Conservation (phyloP, 2,113 vertebrate genomes). For the Dendropsophus ebraccatus region DNA sequence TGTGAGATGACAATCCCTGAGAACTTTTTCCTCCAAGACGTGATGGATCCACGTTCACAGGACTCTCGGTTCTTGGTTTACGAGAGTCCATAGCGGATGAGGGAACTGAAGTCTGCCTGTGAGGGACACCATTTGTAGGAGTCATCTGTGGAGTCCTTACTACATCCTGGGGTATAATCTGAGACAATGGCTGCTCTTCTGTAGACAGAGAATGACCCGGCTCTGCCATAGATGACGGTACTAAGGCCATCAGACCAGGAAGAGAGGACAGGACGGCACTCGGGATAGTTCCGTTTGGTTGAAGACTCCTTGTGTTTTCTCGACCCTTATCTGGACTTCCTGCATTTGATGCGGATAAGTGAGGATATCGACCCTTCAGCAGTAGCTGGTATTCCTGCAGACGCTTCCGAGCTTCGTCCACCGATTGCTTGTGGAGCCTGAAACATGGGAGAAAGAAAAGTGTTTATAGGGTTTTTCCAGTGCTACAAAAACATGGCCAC, state of each 20-base stretch:
- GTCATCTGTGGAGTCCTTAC: not conserved
- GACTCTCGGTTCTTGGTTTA: not conserved
- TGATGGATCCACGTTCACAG: not conserved
- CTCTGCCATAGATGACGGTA: not conserved
- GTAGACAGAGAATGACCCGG: not conserved
- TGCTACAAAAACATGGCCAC: no score
- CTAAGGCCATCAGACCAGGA: not conserved
- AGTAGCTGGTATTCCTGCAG: constrained; percentile 84
- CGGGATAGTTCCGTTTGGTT: not conserved
- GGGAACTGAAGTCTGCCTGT: not conserved
- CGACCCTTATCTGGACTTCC: not conserved
- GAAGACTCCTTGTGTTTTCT: not conserved
- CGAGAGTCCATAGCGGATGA: not conserved
- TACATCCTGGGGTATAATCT: no score
- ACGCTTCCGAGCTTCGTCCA: constrained; percentile 77
- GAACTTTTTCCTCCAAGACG: not conserved
- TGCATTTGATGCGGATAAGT: constrained; percentile 34
- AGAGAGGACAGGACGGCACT: not conserved
- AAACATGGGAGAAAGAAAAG: constrained; percentile 46
- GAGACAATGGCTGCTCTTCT: not conserved
- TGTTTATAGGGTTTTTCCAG: no score
- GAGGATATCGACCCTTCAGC: constrained; percentile 71
- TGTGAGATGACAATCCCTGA: not conserved
- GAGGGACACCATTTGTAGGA: not conserved
- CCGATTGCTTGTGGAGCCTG: constrained; percentile 80